A percentile compares a stretch with the other conserved stretches of the same genome.
Conservation (phyloP, 2,797 vertebrate genomes). For the Micromesistius poutassou region DNA sequence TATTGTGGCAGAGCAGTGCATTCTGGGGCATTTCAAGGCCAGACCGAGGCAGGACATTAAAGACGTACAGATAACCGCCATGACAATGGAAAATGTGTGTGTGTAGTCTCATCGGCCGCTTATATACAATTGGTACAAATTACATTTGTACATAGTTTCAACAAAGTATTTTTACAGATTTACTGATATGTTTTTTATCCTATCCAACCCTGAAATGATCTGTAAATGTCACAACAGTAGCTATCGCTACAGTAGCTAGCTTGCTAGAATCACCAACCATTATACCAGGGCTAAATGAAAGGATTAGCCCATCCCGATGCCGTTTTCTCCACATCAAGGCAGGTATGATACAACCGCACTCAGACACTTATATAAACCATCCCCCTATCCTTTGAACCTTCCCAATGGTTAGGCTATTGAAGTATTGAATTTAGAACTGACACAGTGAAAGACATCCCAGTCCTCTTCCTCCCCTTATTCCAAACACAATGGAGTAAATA, state of each 20-base stretch:
- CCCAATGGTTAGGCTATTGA: neutral
- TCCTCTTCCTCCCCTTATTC: neutral
- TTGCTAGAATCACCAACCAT: no score
- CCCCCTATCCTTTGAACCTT: neutral
- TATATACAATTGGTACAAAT: neutral
- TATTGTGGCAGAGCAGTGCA: constrained; percentile 18
- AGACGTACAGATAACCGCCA: constrained; percentile 55
- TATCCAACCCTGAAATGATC: no score
- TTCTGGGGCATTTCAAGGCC: constrained; percentile 40
- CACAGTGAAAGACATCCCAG: neutral
- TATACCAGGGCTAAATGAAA: constrained; percentile 23
- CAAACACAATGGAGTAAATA: neutral
- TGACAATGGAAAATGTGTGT: constrained; percentile 7
- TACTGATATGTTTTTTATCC: no score
- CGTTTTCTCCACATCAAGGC: neutral
- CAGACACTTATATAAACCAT: neutral
- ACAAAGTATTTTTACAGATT: no score
- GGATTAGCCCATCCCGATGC: neutral
- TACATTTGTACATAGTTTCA: neutral
- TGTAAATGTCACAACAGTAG: no score
- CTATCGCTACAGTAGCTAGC: no score
- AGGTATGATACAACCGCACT: neutral
- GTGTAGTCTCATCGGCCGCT: neutral
- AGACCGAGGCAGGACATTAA: constrained; percentile 44
- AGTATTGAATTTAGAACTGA: neutral